Evolutionary conservation across 1,140 invertebrate species (phyloP), one percentile per base, ranked within the genome.

Genomic region (Drosophila mauritiana): DNA sequence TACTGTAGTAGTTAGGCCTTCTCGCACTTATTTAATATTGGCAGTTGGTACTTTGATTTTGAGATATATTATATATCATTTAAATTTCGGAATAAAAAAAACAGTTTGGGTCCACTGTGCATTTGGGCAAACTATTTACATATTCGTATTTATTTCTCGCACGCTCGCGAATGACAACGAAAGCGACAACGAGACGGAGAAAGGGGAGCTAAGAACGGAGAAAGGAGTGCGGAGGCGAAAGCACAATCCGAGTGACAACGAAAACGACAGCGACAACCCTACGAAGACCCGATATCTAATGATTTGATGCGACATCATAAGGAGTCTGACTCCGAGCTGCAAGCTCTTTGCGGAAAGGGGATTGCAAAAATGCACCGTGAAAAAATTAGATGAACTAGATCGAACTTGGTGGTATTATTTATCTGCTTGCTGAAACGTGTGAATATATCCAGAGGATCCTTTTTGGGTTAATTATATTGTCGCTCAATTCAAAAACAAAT

Each of bases 131-230:
- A 78, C 62, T 75, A 81, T 85, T 86, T 78, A 75, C 73, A 85
- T 86, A 76, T 48, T 78, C 56, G 78, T 74, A 85, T 85, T 81
- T 82, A 85, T 85, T 85, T 85, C 68, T 76, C 68, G 74, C 65
- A 72, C 73, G 63, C 65, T 82, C 74, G 75, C 69, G 64, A 70
- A 55, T 27, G 58, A 43, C 62, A 64, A 37, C 46, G 53, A 62
- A 37, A 43, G 48, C 27, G 31, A 43, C 57, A 42, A 25, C 25
- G 64, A 67, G 39, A 4, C 22, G 37, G 22, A 34, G 31, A 43
- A 53, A 25, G 39, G 34, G 22, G 22, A 43, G 17, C 12, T 25
- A 36, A 57, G 51, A 70, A 46, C 31, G 46, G 46, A 48, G 25
- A 31, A 31, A 31, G 31, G 31, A 31, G 31, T 10, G 7, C 7